phyloP scores from a whole-genome alignment of 1,140 invertebrate species.

The Drosophila ironensis region DNA sequence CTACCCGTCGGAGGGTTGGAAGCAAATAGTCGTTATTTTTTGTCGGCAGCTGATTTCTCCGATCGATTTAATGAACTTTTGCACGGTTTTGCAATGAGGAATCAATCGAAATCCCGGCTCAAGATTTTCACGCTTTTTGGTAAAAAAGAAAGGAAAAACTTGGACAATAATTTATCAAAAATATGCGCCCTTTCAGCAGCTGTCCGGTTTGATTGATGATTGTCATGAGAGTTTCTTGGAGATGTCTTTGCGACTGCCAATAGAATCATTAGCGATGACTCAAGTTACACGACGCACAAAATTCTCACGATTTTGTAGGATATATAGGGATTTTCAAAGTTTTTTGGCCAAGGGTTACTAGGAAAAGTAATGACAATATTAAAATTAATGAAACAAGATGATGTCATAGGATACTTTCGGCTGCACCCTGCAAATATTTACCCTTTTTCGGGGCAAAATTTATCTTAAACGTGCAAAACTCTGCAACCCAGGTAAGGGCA shows the following conservation, averaged over 20 bases:
- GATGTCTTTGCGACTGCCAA: constrained; percentile 21
- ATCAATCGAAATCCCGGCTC: constrained; percentile 15
- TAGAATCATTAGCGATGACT: constrained; percentile 57
- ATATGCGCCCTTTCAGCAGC: constrained; percentile 63
- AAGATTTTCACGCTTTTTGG: constrained; percentile 63
- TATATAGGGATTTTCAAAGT: constrained; percentile 4
- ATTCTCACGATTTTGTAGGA: constrained; percentile 56
- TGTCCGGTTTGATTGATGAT: constrained; percentile 70
- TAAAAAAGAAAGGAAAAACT: constrained; percentile 33
- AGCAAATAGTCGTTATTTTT: constrained; percentile 57
- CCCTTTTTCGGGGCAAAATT: constrained; percentile 54
- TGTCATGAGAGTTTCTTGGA: constrained; percentile 45
- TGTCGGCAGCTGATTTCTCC: constrained; percentile 50
- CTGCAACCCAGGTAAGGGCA: constrained; percentile 17
- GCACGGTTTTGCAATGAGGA: constrained; percentile 22
- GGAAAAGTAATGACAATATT: constrained; percentile 72
- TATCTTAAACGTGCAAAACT: constrained; percentile 34
- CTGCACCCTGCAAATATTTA: constrained; percentile 57
- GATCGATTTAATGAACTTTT: constrained; percentile 62
- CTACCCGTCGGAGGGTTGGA: constrained; percentile 29
- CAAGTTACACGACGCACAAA: constrained; percentile 52
- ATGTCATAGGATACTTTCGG: constrained; percentile 59
- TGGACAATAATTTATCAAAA: constrained; percentile 70
- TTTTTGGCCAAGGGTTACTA: constrained; percentile 19
- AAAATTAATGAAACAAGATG: constrained; percentile 64